Evolutionary conservation across 2,888 invertebrate species (phyloP), one percentile per base, ranked within the genome.

Genomic region (Pammene fasciana): DNA sequence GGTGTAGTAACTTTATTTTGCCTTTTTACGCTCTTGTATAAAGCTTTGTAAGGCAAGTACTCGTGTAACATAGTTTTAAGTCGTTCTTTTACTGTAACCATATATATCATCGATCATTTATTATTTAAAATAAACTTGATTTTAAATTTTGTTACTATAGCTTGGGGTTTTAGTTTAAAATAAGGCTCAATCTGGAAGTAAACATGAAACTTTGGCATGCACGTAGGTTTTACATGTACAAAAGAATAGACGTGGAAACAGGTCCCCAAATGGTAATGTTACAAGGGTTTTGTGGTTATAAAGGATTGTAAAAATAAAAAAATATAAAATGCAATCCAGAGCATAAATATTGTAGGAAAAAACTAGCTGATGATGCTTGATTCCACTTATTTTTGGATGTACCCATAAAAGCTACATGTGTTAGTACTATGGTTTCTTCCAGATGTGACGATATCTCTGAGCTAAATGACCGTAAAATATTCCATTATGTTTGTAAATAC

Each of bases 1-100:
- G 75, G 77, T 81, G 79, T 88, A 85, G 84, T 86, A 75, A 83
- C 76, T 79, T 89, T 90, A 79, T 82, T 85, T 90, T 92, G 88
- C 89, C 81, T 82, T 80, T 75, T 88, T 86, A 79, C 80, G 88
- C 87, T 87, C 81, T 77, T 86, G 83, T 85, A 81, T 66, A 80
- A 80, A 76, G 86, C 86, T 86, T 85, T 82, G 54, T 82, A 81
- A 82, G 82, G 73, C 76, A 80, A 78, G 77, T 79, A 78, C 73
- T 75, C 74, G 13, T 70, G 76, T 82, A 78, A 79, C 74, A 74
- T 76, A 75, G 68, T 57, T 46, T 34, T 59, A 65, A 68, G 68
- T 65, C 50, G 55, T 11, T 48, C 11, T 56, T 11, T 48, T 46
- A 43, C 36, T 57, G 38, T 59, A 65, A 68, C 57, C 38, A 57